Percentiles rank a stretch among this genome's conserved stretches.
Conservation (phyloP, 2,888 invertebrate genomes). For the Alitta virens region DNA sequence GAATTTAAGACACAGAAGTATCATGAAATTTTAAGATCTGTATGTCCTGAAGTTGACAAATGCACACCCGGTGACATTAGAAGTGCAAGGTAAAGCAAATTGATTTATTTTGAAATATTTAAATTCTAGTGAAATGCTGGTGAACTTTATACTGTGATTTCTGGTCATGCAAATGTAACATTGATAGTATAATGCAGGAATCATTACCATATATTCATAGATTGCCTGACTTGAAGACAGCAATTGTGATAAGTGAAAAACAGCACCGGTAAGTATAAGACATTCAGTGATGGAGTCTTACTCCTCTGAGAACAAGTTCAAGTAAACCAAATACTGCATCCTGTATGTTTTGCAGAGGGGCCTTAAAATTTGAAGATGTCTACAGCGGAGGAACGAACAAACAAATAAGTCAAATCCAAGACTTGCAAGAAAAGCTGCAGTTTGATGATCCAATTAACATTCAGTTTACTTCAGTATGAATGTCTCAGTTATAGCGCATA, state of each 20-base stretch:
- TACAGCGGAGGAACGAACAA: constrained; percentile 57
- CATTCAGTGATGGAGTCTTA: too few relatives aligned
- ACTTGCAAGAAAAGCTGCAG: constrained; percentile 62
- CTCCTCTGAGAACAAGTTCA: too few relatives aligned
- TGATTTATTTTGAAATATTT: too few relatives aligned
- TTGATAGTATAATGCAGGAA: too few relatives aligned
- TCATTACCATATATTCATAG: too few relatives aligned
- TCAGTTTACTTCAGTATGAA: constrained; percentile 74
- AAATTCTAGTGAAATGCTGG: too few relatives aligned
- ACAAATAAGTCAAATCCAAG: constrained; percentile 47
- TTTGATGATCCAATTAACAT: constrained; percentile 74
- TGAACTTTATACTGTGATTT: too few relatives aligned
- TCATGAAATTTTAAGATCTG: constrained; percentile 64
- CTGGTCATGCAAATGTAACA: too few relatives aligned
- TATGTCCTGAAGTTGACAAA: constrained; percentile 63
- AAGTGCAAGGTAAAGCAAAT: constrained; percentile 7
- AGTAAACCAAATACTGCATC: too few relatives aligned
- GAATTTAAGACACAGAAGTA: constrained; percentile 68
- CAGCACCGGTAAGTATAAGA: constrained; percentile 61
- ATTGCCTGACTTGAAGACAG: constrained; percentile 59
- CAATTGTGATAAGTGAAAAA: constrained; percentile 63
- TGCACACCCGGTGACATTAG: constrained; percentile 55
- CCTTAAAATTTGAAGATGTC: constrained; percentile 58
- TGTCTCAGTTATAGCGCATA: too few relatives aligned
- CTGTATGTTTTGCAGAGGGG: constrained; percentile 47